Evolutionary conservation across 2,797 vertebrate species (phyloP).

Genomic region (Artibeus lituratus): DNA sequence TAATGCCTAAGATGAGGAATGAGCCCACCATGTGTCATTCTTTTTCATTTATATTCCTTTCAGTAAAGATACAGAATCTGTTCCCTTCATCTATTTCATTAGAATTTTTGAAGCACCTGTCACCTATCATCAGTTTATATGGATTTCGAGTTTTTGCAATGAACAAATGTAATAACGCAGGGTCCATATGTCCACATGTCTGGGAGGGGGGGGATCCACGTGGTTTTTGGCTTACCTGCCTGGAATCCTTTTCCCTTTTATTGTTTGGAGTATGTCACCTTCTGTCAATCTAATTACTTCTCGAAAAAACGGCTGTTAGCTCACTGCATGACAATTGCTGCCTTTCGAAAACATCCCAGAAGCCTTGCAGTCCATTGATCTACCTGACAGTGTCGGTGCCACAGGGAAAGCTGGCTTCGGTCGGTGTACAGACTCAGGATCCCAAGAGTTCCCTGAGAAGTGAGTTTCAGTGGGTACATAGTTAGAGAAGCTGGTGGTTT

Average conservation of each 20-base stretch:
- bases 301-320: slow-evolving; percentile 46
- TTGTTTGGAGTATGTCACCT: slow-evolving; percentile 66
- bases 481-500: slow-evolving; percentile 22
- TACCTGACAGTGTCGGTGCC: slow-evolving; percentile 47
- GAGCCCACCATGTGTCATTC: slow-evolving; percentile 51
- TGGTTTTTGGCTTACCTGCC: slow-evolving; percentile 62
- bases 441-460: slow-evolving; percentile 8
- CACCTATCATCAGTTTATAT: slow-evolving; percentile 59
- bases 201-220: slow-evolving; percentile 36
- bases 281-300: slow-evolving; percentile 70
- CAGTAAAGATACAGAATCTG: slow-evolving; percentile 57
- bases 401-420: neutral
- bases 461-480: neutral
- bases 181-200: slow-evolving; percentile 66
- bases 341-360: slow-evolving; percentile 52
- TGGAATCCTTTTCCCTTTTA: slow-evolving; percentile 47
- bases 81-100: slow-evolving; percentile 67
- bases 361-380: slow-evolving; percentile 48
- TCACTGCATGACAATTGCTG: slow-evolving; percentile 48
- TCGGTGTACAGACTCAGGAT: neutral
- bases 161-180: slow-evolving; percentile 52
- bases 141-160: slow-evolving; percentile 51
- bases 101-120: slow-evolving; percentile 72
- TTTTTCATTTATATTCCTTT: slow-evolving; percentile 65
- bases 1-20: slow-evolving; percentile 36